Base-by-base conservation (phyloP, 2,888 invertebrate genomes). In the Phyto melanocephala region DNA sequence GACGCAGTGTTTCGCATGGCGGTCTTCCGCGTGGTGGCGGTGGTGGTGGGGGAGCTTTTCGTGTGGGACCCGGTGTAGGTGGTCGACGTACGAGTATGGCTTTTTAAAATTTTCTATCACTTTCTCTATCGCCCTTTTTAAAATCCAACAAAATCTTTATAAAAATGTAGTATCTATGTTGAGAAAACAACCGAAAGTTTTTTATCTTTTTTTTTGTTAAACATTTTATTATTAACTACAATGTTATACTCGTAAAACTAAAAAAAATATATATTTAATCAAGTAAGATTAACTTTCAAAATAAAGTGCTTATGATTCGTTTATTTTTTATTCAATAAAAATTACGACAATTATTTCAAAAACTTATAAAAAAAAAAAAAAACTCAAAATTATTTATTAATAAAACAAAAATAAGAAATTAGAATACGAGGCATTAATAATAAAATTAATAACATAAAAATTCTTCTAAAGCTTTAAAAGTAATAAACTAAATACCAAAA, bases 11-110 rank as follows among this genome's bases (percentile, higher is more conserved):
- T 17, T 91, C 91, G 65, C 91, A 91, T 56, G 88, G 90, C 40
- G 90, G 90, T 20, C 76, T 91, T 72, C 87, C 89, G 42, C 86
- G 90, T 20, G 90, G 90, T 60, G 86, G 86, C 63, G 81, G 85
- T 40, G 85, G 84, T 20, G 87, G 88, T 37, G 87, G 87, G 11
- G 75, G 88, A 22, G 87, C 88, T 24, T 87, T 87, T 22, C 86
- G 84, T 24, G 85, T 83, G 4, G 87, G 87, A 22, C 87, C 87
- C 45, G 86, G 87, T 77, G 84, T 87, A 74, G 88, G 88, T 28
- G 90, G 88, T 11, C 87, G 91, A 56, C 89, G 91, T 17, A 91
- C 90, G 15, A 91, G 91, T 85, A 91, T 91, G 88, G 91, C 91
- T 45, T 91, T 89, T 84, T 90, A 88, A 84, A 54, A 68, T 10